phyloP scores from a whole-genome alignment of 2,797 vertebrate species.

The Rhyacichthys aspro region DNA sequence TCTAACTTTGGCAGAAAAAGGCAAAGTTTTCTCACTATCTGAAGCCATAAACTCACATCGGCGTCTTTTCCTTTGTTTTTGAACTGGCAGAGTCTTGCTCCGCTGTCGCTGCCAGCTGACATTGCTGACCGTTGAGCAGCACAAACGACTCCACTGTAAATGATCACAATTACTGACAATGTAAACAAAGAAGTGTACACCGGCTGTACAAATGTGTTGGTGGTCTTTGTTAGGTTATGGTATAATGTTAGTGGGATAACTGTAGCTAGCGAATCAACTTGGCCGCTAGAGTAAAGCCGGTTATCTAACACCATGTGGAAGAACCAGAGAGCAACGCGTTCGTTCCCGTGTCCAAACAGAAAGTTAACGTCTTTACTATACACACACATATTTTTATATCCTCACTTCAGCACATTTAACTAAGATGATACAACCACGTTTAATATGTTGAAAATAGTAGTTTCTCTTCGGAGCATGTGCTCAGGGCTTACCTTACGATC shows the following conservation, averaged over 20 bases:
- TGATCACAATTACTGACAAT: neutral
- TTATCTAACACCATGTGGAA: conserved; percentile 63
- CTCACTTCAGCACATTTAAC: neutral
- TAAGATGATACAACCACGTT: neutral
- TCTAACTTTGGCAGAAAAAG: no score
- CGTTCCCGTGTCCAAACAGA: neutral
- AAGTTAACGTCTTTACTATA: neutral
- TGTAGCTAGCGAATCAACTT: neutral
- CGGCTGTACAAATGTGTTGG: neutral
- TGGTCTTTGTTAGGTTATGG: neutral
- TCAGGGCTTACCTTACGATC: conserved; percentile 46
- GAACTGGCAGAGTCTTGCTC: conserved; percentile 86
- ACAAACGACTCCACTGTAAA: neutral
- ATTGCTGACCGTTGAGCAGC: conserved; percentile 59
- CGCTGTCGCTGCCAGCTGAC: conserved; percentile 82
- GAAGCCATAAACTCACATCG: conserved; percentile 74
- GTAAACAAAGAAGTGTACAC: no score
- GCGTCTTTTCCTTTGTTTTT: conserved; percentile 94
- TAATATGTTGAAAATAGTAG: neutral
- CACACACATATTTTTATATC: neutral
- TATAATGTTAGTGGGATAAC: neutral
- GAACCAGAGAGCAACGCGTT: conserved; percentile 35
- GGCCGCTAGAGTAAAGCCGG: conserved; percentile 31
- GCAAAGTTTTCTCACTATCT: neutral
- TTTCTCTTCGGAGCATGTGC: conserved; percentile 3